Evolutionary conservation across 1,140 invertebrate genomes (phyloP).

Genomic region (Bombus turneri): DNA sequence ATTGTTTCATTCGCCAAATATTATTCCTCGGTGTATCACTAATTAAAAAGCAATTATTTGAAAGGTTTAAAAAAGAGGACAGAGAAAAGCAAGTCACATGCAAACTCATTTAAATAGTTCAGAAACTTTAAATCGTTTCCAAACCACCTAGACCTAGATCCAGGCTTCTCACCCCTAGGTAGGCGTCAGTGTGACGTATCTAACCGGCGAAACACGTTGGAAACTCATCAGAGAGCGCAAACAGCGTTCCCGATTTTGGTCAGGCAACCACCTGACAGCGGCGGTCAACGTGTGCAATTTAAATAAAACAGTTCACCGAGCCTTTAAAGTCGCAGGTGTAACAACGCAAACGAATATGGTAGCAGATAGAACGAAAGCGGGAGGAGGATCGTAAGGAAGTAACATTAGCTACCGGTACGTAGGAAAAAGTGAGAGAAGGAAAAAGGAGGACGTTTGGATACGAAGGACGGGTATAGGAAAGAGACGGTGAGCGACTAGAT

Average conservation of each 20-base stretch:
- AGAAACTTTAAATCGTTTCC: background rate
- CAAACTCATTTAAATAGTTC: background rate
- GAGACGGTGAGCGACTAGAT: conserved; percentile 41
- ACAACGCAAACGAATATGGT: conserved; percentile 51
- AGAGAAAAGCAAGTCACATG: no score
- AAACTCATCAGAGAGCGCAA: conserved; percentile 19
- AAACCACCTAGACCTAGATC: background rate
- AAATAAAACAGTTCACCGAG: conserved; percentile 40
- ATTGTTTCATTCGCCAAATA: background rate
- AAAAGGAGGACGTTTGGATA: background rate
- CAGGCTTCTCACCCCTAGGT: background rate
- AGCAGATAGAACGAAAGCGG: conserved; percentile 18
- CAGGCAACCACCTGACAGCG: conserved; percentile 25
- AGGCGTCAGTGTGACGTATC: background rate
- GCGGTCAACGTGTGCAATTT: conserved; percentile 18
- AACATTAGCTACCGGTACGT: background rate
- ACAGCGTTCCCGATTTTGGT: conserved; percentile 38
- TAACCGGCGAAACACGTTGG: background rate
- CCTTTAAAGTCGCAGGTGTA: conserved; percentile 65
- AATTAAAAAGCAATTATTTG: background rate
- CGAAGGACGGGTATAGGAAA: background rate
- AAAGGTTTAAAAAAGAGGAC: background rate
- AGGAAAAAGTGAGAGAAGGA: background rate
- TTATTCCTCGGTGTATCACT: background rate
- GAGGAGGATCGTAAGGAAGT: conserved; percentile 17